Conservation (phyloP, 2,113 vertebrate genomes). For the Pygathrix nemaeus region DNA sequence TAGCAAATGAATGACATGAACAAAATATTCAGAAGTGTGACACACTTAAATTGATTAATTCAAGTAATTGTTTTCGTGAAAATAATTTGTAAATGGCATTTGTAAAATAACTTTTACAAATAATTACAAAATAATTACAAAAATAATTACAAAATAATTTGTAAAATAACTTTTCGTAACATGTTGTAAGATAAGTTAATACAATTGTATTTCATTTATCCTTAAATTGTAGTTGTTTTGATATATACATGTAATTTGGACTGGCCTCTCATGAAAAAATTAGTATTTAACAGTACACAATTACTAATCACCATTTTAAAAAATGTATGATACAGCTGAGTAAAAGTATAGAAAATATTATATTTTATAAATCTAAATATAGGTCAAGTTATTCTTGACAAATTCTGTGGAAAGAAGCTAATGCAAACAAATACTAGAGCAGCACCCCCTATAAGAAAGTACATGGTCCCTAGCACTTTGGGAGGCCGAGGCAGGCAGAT, state of each 20-base stretch:
- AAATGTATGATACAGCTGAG: background rate
- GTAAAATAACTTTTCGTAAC: constrained; percentile 1
- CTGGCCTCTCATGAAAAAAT: constrained; percentile 4
- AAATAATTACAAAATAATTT: background rate
- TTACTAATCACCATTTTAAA: constrained; percentile 30
- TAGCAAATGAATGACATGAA: background rate
- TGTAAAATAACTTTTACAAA: too few species aligned
- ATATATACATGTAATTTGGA: background rate
- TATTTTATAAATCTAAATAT: constrained; percentile 29
- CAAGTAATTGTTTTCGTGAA: constrained; percentile 16
- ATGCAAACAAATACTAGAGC: background rate
- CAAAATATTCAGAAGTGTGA: constrained; percentile 14
- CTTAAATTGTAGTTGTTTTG: background rate
- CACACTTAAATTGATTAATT: background rate
- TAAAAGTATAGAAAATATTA: constrained; percentile 1
- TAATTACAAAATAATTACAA: too few species aligned
- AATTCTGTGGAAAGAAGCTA: constrained; percentile 30
- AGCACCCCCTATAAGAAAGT: background rate
- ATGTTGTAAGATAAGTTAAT: background rate
- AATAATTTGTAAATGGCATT: background rate
- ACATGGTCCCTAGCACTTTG: background rate
- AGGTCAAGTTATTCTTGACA: constrained; percentile 25
- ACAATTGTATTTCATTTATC: background rate
- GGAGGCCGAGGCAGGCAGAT: too few species aligned
- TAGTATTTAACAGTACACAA: background rate